phyloP scores from a whole-genome alignment of 35 echinoderm and acorn worm species.

The Apostichopus parvimensis region DNA sequence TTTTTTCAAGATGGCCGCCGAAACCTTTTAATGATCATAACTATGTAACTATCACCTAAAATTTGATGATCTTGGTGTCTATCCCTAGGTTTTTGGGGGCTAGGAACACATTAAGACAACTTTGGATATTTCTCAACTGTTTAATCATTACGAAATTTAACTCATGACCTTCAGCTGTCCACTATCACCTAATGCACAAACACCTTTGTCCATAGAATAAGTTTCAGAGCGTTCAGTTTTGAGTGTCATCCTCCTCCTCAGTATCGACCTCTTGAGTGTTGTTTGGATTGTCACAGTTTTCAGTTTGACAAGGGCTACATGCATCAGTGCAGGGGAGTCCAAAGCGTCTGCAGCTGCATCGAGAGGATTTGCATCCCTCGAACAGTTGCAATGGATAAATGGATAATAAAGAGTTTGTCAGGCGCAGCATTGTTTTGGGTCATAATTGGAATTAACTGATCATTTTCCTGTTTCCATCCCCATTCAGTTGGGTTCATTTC shows the following conservation, averaged over 20 bases:
- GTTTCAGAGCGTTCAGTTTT: no score
- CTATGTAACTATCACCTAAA: not conserved
- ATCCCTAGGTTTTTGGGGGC: not conserved
- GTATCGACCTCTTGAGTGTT: not conserved
- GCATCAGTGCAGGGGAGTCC: slow-evolving; percentile 18
- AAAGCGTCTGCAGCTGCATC: slow-evolving; percentile 11
- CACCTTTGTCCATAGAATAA: no score
- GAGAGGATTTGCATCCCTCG: not conserved
- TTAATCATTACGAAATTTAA: no score
- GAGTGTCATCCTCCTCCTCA: slow-evolving; percentile 19
- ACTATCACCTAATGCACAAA: not conserved
- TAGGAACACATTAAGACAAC: not conserved
- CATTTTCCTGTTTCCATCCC: slow-evolving; percentile 52
- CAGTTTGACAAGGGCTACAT: slow-evolving; percentile 26
- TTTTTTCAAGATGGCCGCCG: not conserved
- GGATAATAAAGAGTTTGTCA: not conserved
- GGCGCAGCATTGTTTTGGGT: slow-evolving; percentile 9
- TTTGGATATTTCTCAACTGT: no score
- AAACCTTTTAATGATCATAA: not conserved
- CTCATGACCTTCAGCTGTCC: no score
- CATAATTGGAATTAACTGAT: slow-evolving; percentile 47
- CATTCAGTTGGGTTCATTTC: slow-evolving; percentile 13
- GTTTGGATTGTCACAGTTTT: slow-evolving; percentile 35
- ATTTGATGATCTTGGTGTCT: slow-evolving; percentile 20
- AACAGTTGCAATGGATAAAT: slow-evolving; percentile 33